Evolutionary conservation across 2,888 invertebrate genomes (phyloP).

Genomic region (Odontocolon sp.): DNA sequence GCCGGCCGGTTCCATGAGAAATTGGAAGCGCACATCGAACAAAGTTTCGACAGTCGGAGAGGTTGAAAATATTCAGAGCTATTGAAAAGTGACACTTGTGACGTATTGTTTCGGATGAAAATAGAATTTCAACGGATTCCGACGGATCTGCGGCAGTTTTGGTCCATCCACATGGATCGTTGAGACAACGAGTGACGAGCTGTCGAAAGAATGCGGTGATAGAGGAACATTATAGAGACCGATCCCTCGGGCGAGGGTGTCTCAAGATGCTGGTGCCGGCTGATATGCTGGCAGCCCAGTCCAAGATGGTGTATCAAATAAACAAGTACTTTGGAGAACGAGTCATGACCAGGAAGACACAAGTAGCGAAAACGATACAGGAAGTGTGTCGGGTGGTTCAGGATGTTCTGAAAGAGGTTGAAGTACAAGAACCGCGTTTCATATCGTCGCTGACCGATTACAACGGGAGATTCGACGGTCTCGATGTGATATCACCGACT

Average conservation of each 20-base stretch:
- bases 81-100: no score
- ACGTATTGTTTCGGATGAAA: no score
- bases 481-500: conserved; percentile 94
- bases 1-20: conserved; percentile 5
- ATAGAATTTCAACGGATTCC: no score
- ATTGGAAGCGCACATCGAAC: no score
- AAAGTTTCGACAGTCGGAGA: no score
- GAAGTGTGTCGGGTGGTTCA: conserved; percentile 96
- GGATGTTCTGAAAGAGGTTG: conserved; percentile 97
- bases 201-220: conserved; percentile 61
- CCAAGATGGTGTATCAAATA: conserved; percentile 96
- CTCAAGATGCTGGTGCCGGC: conserved; percentile 92
- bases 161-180: conserved; percentile 17
- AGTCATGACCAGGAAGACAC: conserved; percentile 92
- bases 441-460: conserved; percentile 95
- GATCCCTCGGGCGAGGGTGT: conserved; percentile 30
- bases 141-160: no score
- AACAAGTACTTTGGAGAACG: conserved; percentile 96
- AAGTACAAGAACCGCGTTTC: conserved; percentile 96
- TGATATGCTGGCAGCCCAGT: conserved; percentile 96
- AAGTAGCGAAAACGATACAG: conserved; percentile 93
- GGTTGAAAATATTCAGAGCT: no score
- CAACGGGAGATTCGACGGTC: conserved; percentile 95
- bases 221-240: conserved; percentile 19
- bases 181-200: background rate